Evolutionary conservation across 2,888 invertebrate genomes (phyloP), one percentile per base, ranked within the genome.

Genomic region (Rutpela maculata): DNA sequence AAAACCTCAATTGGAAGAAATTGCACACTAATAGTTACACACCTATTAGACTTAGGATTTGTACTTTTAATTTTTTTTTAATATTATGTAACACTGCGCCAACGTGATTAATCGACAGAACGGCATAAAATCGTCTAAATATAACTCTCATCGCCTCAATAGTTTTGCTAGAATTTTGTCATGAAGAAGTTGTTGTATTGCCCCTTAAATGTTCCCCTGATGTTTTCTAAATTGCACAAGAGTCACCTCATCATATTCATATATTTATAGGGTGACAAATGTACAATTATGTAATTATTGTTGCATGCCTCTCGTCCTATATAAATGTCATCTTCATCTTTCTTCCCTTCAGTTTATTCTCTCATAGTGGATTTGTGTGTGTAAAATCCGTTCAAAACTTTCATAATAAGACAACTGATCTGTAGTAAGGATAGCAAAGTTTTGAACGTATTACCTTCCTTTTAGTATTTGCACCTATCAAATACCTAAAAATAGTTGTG

Each of bases 161-260:
- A 50, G n/a, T 50, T 50, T 50, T 50, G 50, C 50, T 50, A 50
- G 50, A 65, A 19, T 65, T 43, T 19, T 65, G 65, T 43, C 43
- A 65, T 65, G 65, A 65, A 65, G 43, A 65, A 65, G 65, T 65
- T 65, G 65, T 65, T 43, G 65, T 65, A 43, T 19, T 65, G 31
- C 43, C 60, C n/a, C 19, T 43, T 65, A 43, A 43, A 65, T 65
- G 65, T 43, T 65, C 1, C 43, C 65, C 31, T n/a, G 18, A 9
- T 38, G 43, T 31, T 43, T 26, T 65, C 6, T 22, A 19, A 63
- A 65, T 65, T 65, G 65, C 43, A 65, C 65, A 65, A 22, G 38
- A 43, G 65, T 65, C 65, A 65, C 65, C 65, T 43, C 57, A 4
- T 26, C 22, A 17, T 12, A 22, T 59, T 59, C 59, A 26, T 38